phyloP scores from a whole-genome alignment of 1,140 invertebrate species.

The Zaprionus nigranus region DNA sequence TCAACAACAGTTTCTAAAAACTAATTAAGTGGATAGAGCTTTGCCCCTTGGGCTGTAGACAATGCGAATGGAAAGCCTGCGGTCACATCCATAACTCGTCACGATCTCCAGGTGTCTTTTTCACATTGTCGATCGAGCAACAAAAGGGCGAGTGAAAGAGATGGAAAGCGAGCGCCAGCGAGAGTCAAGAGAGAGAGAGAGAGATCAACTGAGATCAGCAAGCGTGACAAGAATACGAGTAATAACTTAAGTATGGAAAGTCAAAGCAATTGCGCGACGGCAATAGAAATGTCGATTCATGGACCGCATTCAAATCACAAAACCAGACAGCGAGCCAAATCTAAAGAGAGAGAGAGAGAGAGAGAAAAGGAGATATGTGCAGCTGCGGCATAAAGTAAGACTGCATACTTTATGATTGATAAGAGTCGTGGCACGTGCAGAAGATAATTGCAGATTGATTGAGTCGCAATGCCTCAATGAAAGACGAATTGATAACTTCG shows the following conservation, averaged over 20 bases:
- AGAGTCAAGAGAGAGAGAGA: neutral
- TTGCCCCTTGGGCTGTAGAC: constrained; percentile 21
- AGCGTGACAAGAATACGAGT: constrained; percentile 54
- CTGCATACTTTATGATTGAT: constrained; percentile 10
- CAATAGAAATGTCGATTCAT: constrained; percentile 67
- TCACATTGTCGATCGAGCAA: constrained; percentile 28
- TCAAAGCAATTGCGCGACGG: constrained; percentile 25
- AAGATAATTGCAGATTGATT: constrained; percentile 69
- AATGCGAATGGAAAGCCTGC: constrained; percentile 73
- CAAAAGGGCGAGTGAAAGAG: constrained; percentile 10
- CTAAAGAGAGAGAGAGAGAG: constrained; percentile 10
- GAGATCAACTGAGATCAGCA: constrained; percentile 40
- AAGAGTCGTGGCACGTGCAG: constrained; percentile 50
- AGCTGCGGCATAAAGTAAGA: neutral
- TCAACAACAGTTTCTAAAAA: constrained; percentile 46
- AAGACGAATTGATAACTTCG: constrained; percentile 20
- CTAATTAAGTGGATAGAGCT: constrained; percentile 69
- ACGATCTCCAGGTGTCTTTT: constrained; percentile 43
- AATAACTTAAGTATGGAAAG: constrained; percentile 43
- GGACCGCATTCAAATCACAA: constrained; percentile 48
- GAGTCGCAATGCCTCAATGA: constrained; percentile 30
- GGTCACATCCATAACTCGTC: constrained; percentile 48
- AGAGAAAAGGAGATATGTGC: neutral
- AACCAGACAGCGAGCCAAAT: constrained; percentile 37
- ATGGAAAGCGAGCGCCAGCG: neutral